Conservation (phyloP, 2,113 vertebrate species). For the Solea senegalensis region DNA sequence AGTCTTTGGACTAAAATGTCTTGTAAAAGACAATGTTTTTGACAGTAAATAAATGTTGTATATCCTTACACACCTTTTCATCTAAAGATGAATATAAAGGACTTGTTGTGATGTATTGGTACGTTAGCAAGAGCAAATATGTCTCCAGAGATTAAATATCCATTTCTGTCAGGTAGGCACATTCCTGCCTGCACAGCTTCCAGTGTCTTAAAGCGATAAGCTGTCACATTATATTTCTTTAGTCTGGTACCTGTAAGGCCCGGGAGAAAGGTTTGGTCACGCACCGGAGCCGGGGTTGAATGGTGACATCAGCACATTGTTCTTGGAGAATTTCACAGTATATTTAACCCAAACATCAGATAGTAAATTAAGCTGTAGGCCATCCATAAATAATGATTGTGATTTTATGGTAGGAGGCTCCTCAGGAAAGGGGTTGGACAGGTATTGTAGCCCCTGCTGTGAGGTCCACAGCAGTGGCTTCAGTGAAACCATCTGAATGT, state of each 20-base stretch:
- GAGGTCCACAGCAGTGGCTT: slow-evolving; percentile 55
- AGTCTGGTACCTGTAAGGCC: background rate
- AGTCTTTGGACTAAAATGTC: too few relatives aligned
- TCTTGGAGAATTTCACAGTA: slow-evolving; percentile 16
- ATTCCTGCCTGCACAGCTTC: background rate
- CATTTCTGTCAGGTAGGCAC: background rate
- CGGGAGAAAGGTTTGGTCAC: slow-evolving; percentile 29
- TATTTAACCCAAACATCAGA: slow-evolving; percentile 50
- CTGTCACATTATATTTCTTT: background rate
- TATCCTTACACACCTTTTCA: too few relatives aligned
- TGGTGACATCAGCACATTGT: slow-evolving; percentile 43
- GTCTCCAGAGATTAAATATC: background rate
- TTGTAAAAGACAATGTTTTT: too few relatives aligned
- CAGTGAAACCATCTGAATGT: slow-evolving; percentile 23
- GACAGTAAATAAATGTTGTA: too few relatives aligned
- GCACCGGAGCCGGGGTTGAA: background rate
- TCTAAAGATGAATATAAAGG: background rate
- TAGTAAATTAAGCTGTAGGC: slow-evolving; percentile 51
- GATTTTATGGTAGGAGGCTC: slow-evolving; percentile 60
- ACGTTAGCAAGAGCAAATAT: background rate
- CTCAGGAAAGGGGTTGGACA: slow-evolving; percentile 50
- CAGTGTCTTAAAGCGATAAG: background rate
- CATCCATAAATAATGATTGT: slow-evolving; percentile 59
- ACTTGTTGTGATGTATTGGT: background rate
- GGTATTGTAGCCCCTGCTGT: slow-evolving; percentile 66